Evolutionary conservation across 1,140 invertebrate species (phyloP), one percentile per base, ranked within the genome.

Genomic region (Hypsibius dujardini): DNA sequence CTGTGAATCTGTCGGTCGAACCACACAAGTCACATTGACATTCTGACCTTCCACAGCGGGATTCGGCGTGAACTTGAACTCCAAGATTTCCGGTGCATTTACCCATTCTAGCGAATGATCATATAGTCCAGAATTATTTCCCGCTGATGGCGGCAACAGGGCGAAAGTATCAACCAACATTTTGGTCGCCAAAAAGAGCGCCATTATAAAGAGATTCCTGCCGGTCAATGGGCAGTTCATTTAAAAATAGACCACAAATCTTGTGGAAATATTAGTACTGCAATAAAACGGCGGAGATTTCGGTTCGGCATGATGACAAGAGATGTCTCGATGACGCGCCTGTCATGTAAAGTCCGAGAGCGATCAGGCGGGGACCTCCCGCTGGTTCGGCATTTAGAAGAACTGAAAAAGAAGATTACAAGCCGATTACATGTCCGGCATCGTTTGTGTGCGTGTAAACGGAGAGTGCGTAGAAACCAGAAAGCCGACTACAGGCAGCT

Each of bases 1-100:
- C 42, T 67, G 62, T 7, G 62, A 67, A 15, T 67, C 3, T 42
- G 62, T 12, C 3, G 62, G 62, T 7, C 62, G 62, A 12, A 67
- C 62, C 12, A 45, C 42, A 45, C 62, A 67, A 3, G 62, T 67
- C 12, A 67, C 62, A 42, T 67, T 67, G 62, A 67, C 62, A 15
- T 42, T 15, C 12, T 67, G 62, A 42, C 62, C 62, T 67, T 15
- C 42, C 12, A 67, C 62, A 3, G 45, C 62, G 62, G 62, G 62
- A 67, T 67, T 67, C 12, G 62, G 62, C 12, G 12, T 15, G 42
- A 67, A 67, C 3, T 12, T 7, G 42, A 67, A 67, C 42, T 67
- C 12, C 12, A 67, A 42, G 12, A 67, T 67, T 45, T 67, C 62
- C 62, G 62, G 62, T 67, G 42, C 62, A 3, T 12, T 42, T 42